A percentile compares a stretch with the other conserved stretches of the same genome.
phyloP scores from a whole-genome alignment of 2,888 invertebrate species.

The Prosapia bicincta region DNA sequence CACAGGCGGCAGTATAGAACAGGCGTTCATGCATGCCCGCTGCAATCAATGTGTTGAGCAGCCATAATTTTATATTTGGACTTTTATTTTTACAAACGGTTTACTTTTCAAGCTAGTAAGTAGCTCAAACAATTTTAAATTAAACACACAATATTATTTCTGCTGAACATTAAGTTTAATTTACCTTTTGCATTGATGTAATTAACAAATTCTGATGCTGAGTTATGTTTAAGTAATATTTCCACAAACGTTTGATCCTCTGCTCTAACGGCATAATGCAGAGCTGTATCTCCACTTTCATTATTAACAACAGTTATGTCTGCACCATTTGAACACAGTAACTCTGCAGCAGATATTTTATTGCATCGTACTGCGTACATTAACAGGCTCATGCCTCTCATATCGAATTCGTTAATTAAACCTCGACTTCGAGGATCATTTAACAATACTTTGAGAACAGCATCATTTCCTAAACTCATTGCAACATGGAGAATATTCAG shows the following conservation, averaged over 20 bases:
- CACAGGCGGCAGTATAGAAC: too few relatives aligned
- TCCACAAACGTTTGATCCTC: background rate
- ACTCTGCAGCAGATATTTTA: background rate
- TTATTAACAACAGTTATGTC: background rate
- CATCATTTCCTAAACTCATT: background rate
- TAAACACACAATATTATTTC: too few relatives aligned
- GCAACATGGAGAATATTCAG: slow-evolving; percentile 11
- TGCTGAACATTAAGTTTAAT: too few relatives aligned
- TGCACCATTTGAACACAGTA: slow-evolving; percentile 5
- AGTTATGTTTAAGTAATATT: slow-evolving; percentile 5
- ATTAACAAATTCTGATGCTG: slow-evolving; percentile 3
- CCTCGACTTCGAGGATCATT: background rate
- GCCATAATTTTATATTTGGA: too few relatives aligned
- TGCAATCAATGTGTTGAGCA: too few relatives aligned
- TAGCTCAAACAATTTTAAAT: too few relatives aligned
- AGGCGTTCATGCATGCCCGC: too few relatives aligned
- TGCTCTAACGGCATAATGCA: background rate
- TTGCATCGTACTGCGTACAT: background rate
- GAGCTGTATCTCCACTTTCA: background rate
- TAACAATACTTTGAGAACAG: background rate
- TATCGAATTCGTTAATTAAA: slow-evolving; percentile 2
- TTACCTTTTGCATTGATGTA: slow-evolving; percentile 4
- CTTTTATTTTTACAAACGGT: too few relatives aligned
- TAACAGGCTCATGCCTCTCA: slow-evolving; percentile 2
- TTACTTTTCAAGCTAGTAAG: too few relatives aligned